These are phyloP conservation scores for Pseudolycoriella hygida DNA, from an alignment of 2,888 invertebrate genomes.

Conservation along the genomic window DNA sequence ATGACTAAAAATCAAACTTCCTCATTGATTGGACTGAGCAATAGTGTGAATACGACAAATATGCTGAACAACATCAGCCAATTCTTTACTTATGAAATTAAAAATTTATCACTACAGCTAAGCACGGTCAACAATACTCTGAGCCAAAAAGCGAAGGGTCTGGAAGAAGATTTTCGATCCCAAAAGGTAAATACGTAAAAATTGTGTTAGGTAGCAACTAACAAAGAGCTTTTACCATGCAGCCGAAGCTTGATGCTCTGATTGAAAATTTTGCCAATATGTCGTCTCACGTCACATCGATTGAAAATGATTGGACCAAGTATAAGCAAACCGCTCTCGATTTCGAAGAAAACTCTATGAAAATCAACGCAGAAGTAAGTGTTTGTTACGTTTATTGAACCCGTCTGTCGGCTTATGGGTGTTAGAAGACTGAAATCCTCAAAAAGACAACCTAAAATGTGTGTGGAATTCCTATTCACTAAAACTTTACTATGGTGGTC, in stretches of 20 bases:
- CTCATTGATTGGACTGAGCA: no score
- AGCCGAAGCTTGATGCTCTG: constrained; percentile 15
- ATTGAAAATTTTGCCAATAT: constrained; percentile 22
- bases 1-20: no score
- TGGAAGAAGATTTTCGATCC: constrained; percentile 18
- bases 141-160: constrained; percentile 19
- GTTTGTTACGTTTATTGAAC: not conserved
- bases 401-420: no score
- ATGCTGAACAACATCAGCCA: constrained; percentile 10
- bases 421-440: no score
- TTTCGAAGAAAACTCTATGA: not conserved
- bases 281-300: constrained; percentile 23
- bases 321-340: constrained; percentile 18
- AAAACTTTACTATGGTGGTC: no score
- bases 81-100: constrained; percentile 12
- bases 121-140: constrained; percentile 21
- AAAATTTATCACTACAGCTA: constrained; percentile 17
- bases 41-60: not conserved
- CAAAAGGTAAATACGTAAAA: constrained; percentile 18
- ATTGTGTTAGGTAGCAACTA: not conserved
- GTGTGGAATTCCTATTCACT: no score
- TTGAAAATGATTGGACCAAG: constrained; percentile 23
- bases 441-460: no score
- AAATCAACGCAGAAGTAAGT: not conserved
- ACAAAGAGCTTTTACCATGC: not conserved